A percentile compares a stretch with the other conserved stretches of the same genome.
Conservation (phyloP, 1,140 invertebrate species). For the Whitmania pigra region DNA sequence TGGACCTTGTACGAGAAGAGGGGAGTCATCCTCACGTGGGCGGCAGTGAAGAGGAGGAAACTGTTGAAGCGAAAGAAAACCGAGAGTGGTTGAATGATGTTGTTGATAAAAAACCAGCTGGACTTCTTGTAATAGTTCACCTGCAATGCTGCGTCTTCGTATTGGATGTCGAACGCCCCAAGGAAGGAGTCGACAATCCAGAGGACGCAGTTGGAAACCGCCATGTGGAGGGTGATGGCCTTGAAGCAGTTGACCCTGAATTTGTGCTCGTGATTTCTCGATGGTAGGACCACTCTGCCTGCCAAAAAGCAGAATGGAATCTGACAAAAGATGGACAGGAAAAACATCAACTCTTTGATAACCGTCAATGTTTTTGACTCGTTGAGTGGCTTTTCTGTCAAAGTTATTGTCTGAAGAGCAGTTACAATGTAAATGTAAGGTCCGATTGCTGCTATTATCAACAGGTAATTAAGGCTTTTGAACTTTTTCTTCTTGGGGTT, state of each 20-base stretch:
- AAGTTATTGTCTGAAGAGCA: background rate
- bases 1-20: background rate
- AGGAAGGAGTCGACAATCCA: slow-evolving; percentile 14
- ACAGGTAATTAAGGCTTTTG: slow-evolving; percentile 8
- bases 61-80: slow-evolving; percentile 18
- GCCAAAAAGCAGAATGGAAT: slow-evolving; percentile 2
- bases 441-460: background rate
- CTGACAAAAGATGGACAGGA: background rate
- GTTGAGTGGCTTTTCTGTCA: background rate
- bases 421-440: slow-evolving; percentile 6
- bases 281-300: background rate
- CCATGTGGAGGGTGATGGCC: slow-evolving; percentile 3
- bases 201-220: slow-evolving; percentile 5
- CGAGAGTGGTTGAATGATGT: slow-evolving; percentile 11
- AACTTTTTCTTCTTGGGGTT: background rate
- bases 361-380: background rate
- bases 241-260: slow-evolving; percentile 12
- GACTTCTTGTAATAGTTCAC: background rate
- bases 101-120: background rate
- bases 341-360: background rate
- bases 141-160: background rate
- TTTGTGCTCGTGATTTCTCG: background rate
- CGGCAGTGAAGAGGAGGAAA: background rate
- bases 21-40: slow-evolving; percentile 9
- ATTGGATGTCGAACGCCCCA: background rate